Evolutionary conservation across 2,888 invertebrate genomes (phyloP).

Genomic region (Celastrina argiolus): DNA sequence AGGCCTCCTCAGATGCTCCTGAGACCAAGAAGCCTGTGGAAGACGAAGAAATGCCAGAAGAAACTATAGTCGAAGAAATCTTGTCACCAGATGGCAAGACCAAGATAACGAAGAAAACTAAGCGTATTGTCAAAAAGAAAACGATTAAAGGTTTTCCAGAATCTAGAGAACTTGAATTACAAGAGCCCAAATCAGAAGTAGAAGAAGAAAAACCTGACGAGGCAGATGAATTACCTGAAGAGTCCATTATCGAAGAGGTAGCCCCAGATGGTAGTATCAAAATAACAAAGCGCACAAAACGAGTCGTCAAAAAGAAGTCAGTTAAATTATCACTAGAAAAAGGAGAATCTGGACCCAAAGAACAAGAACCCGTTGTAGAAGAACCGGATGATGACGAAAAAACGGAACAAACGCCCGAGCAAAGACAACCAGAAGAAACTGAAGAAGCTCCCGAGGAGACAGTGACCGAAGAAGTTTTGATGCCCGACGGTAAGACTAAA

Average conservation of each 20-base stretch:
- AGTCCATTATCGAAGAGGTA: not conserved
- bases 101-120: not conserved
- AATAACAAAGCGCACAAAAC: not conserved
- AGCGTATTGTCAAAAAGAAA: constrained; percentile 42
- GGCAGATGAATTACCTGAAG: constrained; percentile 18
- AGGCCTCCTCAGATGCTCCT: constrained; percentile 32
- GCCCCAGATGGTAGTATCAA: not conserved
- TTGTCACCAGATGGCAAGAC: not conserved
- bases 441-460: constrained; percentile 39
- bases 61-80: constrained; percentile 29
- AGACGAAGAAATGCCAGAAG: constrained; percentile 40
- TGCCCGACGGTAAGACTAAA: constrained; percentile 40
- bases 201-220: constrained; percentile 40
- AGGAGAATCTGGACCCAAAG: constrained; percentile 29
- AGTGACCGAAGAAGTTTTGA: constrained; percentile 46
- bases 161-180: constrained; percentile 28
- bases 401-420: not conserved
- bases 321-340: not conserved
- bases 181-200: constrained; percentile 47
- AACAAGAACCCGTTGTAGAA: not conserved
- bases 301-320: not conserved
- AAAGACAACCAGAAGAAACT: constrained; percentile 32
- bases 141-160: constrained; percentile 35
- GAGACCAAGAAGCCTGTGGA: constrained; percentile 35
- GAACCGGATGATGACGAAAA: not conserved